Evolutionary conservation across 2,113 vertebrate genomes (phyloP), one percentile per base, ranked within the genome.

Genomic region (Progne subis): DNA sequence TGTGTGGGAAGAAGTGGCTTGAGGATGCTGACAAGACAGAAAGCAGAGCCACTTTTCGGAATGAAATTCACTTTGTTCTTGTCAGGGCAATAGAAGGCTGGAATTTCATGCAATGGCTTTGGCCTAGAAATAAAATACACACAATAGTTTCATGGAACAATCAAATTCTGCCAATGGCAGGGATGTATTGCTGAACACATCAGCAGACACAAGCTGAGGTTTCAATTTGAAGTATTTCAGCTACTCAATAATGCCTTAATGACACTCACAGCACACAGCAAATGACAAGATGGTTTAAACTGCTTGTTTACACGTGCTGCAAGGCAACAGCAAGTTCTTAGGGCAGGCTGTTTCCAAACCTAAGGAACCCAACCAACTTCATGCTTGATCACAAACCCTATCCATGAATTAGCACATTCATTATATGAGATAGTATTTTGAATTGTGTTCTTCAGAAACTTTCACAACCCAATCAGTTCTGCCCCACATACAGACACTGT

Each of bases 61-160:
- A 99, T 99, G 98, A 99, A 99, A 98, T 99, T 99, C 96, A 99
- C 99, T 98, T 99, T 99, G 98, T 99, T 99, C 97, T 99, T 99
- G 98, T 99, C 99, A n/a, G 99, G 99, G 95, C 99, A 99, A 92
- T 99, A 98, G 98, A 99, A 99, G 59, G 98, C 98, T 49, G 99
- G 99, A 96, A 99, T 98, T 97, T 99, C 99, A 50, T 99, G 99
- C 85, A 99, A 98, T 29, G 98, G 98, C 95, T 99, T 99, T 97
- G 99, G 98, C 97, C 99, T 99, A 97, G 57, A 97, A 82, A 96
- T 68, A 95, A 87, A 97, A 97, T 37, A 97, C 82, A 97, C 60
- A 88, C 53, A 90, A 90, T 11, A 67, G 34, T 88, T 96, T 95
- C 79, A 87, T 31, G 29, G 26, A 92, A 90, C 70, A 52, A 77